Conservation (phyloP, 2,888 invertebrate genomes). For the Drosophila percnosoma region DNA sequence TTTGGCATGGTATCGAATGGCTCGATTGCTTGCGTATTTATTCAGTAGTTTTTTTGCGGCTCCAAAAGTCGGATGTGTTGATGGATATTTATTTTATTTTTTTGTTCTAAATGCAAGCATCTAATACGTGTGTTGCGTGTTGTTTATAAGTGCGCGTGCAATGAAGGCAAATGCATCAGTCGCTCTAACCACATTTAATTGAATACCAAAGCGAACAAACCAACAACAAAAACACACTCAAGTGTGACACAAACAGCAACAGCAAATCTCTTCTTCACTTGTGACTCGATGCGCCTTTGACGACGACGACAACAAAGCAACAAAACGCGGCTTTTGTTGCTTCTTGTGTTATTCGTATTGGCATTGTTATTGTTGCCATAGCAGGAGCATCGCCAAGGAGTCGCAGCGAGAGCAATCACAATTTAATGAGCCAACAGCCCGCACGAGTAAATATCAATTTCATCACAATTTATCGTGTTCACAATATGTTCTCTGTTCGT, state of each 20-base stretch:
- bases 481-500: constrained; percentile 18
- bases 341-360: background rate
- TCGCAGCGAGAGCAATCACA: constrained; percentile 10
- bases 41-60: constrained; percentile 66
- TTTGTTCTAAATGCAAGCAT: constrained; percentile 47
- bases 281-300: constrained; percentile 35
- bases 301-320: constrained; percentile 45
- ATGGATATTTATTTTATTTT: constrained; percentile 56
- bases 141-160: constrained; percentile 59
- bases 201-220: constrained; percentile 31
- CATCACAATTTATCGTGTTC: constrained; percentile 25
- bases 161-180: constrained; percentile 28
- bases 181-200: constrained; percentile 15
- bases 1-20: constrained; percentile 44
- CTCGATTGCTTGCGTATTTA: constrained; percentile 51
- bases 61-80: constrained; percentile 62
- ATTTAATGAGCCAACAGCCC: constrained; percentile 37
- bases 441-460: constrained; percentile 53
- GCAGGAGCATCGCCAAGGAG: constrained; percentile 1
- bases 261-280: constrained; percentile 3
- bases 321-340: constrained; percentile 18
- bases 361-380: constrained; percentile 18
- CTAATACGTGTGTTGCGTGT: constrained; percentile 58
- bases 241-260: background rate
- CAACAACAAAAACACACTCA: constrained; percentile 12